These are phyloP conservation scores for Drosophila equinoxialis DNA, from an alignment of 1,140 invertebrate genomes.

Conservation along the genomic window DNA sequence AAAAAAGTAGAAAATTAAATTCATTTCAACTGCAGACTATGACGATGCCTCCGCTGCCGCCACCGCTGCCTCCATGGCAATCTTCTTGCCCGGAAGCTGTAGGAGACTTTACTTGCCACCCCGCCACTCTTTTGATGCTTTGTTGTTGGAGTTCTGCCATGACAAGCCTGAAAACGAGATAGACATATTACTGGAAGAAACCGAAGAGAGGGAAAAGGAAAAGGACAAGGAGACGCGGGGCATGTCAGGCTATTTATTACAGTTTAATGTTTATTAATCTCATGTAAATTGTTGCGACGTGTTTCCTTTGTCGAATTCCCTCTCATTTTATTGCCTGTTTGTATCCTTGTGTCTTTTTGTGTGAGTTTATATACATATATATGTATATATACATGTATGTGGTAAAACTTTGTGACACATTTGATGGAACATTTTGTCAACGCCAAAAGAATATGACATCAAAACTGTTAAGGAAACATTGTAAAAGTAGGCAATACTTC, in stretches of 20 bases:
- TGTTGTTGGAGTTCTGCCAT: conserved; percentile 37
- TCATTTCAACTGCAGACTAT: conserved; percentile 74
- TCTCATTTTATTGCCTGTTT: conserved; percentile 8
- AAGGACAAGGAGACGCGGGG: neutral
- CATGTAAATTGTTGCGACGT: conserved; percentile 49
- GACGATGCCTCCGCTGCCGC: conserved; percentile 17
- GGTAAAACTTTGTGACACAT: conserved; percentile 10
- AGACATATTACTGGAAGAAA: neutral
- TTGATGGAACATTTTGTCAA: conserved; percentile 13
- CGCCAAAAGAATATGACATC: conserved; percentile 7
- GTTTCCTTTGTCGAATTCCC: conserved; percentile 12
- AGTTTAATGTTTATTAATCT: conserved; percentile 66
- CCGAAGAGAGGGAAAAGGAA: neutral
- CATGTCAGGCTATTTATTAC: conserved; percentile 66
- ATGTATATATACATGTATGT: neutral
- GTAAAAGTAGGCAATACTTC: conserved; percentile 4
- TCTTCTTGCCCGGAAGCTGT: conserved; percentile 41
- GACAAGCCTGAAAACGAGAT: conserved; percentile 15
- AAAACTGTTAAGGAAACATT: conserved; percentile 5
- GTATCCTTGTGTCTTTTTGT: neutral
- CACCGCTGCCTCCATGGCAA: conserved; percentile 29
- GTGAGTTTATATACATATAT: neutral
- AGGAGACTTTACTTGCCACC: conserved; percentile 1
- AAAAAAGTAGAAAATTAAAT: conserved; percentile 77
- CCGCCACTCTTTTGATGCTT: conserved; percentile 27